Conservation (phyloP, 2,888 invertebrate species). For the Bugula neritina region DNA sequence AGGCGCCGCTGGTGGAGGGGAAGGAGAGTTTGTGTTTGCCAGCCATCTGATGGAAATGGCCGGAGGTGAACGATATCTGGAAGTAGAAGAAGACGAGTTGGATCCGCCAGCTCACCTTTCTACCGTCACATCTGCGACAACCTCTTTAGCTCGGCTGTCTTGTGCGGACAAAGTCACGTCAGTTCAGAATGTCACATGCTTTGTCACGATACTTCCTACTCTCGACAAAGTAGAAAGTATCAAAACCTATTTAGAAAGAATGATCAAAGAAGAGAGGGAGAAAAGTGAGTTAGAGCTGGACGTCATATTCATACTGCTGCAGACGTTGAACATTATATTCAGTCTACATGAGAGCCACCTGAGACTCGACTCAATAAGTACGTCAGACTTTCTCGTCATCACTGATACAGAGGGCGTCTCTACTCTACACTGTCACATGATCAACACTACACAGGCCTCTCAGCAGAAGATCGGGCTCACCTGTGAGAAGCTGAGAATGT, state of each 20-base stretch:
- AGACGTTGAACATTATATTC: slow-evolving; percentile 19
- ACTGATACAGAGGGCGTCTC: neutral
- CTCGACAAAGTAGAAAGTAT: neutral
- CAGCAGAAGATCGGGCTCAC: neutral
- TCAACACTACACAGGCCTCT: neutral
- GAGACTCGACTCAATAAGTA: slow-evolving; percentile 11
- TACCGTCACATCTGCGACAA: neutral
- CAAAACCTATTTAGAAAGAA: neutral
- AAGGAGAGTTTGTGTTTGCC: slow-evolving; percentile 4
- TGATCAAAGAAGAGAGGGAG: neutral
- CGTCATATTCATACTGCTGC: slow-evolving; percentile 7
- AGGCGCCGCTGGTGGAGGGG: neutral
- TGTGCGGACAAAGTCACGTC: slow-evolving; percentile 10
- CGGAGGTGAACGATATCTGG: neutral
- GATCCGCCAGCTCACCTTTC: neutral
- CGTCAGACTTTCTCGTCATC: neutral
- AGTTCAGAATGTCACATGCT: slow-evolving; percentile 3
- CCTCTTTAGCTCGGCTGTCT: neutral
- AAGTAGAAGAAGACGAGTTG: neutral
- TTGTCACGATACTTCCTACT: slow-evolving; percentile 2
- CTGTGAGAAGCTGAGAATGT: slow-evolving; percentile 11
- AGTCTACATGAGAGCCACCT: neutral
- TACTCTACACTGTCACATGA: slow-evolving; percentile 13
- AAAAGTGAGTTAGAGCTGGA: slow-evolving; percentile 9
- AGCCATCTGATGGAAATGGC: slow-evolving; percentile 21